Conservation (phyloP, 1,140 invertebrate species). For the Chironomus tepperi region DNA sequence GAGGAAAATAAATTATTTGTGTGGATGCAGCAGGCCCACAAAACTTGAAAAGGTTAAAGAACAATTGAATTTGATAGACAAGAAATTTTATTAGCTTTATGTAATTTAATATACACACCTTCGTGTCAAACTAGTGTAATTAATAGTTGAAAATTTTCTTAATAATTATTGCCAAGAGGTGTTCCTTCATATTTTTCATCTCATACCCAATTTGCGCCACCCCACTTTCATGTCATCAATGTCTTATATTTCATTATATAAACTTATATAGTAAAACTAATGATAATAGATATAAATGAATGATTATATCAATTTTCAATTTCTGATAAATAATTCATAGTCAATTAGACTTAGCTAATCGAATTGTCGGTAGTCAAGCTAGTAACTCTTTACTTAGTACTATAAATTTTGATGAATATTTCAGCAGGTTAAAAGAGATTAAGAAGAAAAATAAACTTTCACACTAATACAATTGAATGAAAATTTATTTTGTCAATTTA, state of each 20-base stretch:
- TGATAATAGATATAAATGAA: slow-evolving; percentile 9
- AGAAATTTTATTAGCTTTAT: not conserved
- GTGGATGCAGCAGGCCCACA: too few species aligned
- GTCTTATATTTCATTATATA: not conserved
- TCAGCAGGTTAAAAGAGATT: too few species aligned
- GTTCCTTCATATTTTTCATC: too few species aligned
- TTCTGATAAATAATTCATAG: not conserved
- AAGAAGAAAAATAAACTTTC: too few species aligned
- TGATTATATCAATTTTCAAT: slow-evolving; percentile 9
- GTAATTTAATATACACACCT: not conserved
- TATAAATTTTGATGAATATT: too few species aligned
- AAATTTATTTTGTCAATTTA: too few species aligned
- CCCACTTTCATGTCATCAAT: not conserved
- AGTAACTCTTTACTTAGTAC: too few species aligned
- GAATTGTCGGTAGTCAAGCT: not conserved
- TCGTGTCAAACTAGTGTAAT: not conserved
- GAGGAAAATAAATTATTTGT: too few species aligned
- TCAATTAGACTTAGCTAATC: not conserved
- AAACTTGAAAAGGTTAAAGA: too few species aligned
- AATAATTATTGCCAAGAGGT: slow-evolving; percentile 12
- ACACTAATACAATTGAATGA: too few species aligned
- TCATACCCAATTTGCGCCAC: not conserved
- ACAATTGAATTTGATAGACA: not conserved
- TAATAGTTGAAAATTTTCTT: not conserved
- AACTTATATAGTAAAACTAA: not conserved